A percentile compares a stretch with the other conserved stretches of the same genome.
Conservation (phyloP, 2,113 vertebrate genomes). For the Tyrannus savana region DNA sequence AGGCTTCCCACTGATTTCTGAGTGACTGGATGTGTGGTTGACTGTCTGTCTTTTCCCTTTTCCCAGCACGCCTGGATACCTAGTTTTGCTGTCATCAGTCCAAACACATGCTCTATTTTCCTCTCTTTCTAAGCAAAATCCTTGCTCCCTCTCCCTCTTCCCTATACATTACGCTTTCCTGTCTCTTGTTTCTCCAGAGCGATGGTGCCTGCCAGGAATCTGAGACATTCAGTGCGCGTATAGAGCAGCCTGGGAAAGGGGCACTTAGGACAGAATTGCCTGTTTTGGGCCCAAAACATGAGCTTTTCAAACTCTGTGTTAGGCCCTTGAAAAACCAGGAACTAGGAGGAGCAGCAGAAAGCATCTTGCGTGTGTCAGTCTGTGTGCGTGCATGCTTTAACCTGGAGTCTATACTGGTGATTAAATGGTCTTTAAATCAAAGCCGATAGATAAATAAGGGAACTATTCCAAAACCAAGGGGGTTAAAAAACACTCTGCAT, state of each 20-base stretch:
- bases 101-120: slow-evolving; percentile 48
- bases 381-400: neutral
- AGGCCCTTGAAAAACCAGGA: neutral
- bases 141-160: neutral
- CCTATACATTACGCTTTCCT: neutral
- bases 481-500: slow-evolving; percentile 69
- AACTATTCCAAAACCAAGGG: slow-evolving; percentile 51
- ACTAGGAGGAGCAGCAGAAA: neutral
- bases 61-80: slow-evolving; percentile 42
- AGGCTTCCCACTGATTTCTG: slow-evolving; percentile 37
- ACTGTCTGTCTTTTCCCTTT: slow-evolving; percentile 48
- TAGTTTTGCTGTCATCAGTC: slow-evolving; percentile 61
- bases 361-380: neutral
- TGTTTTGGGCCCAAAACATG: neutral
- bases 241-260: neutral
- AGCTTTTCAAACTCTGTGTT: neutral
- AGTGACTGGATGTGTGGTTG: neutral
- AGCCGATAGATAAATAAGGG: slow-evolving; percentile 34
- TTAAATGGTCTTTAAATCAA: slow-evolving; percentile 52
- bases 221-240: neutral
- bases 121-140: slow-evolving; percentile 27
- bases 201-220: neutral
- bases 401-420: neutral
- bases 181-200: neutral
- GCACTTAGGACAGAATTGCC: neutral